Conservation (phyloP, 1,140 invertebrate species). For the Fragariocoptes setiger region DNA sequence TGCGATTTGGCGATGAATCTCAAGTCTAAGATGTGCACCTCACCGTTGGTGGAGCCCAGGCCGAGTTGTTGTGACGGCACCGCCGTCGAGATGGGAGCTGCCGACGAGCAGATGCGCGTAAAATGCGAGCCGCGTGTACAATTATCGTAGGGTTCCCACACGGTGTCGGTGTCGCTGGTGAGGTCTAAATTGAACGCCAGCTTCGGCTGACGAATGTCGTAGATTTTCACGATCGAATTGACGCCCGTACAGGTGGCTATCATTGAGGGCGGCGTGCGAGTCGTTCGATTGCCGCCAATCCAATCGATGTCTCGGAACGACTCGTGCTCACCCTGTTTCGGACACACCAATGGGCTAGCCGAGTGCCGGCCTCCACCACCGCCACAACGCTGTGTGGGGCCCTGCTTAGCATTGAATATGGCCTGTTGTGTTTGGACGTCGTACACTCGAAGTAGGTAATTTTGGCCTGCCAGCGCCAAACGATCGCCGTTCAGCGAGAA, state of each 20-base stretch:
- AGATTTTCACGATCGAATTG: slow-evolving; percentile 6
- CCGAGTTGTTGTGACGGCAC: slow-evolving; percentile 3
- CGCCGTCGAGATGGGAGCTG: not conserved
- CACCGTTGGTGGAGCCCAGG: slow-evolving; percentile 8
- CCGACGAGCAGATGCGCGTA: slow-evolving; percentile 5
- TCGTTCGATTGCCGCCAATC: not conserved
- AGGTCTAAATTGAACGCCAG: slow-evolving; percentile 6
- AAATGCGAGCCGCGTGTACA: slow-evolving; percentile 7
- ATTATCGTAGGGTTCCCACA: slow-evolving; percentile 4
- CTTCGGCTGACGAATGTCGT: slow-evolving; percentile 7
- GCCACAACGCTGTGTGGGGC: no score
- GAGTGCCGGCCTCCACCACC: no score
- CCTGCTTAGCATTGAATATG: slow-evolving; percentile 6
- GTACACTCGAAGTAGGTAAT: slow-evolving; percentile 8
- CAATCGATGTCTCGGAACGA: not conserved
- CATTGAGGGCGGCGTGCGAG: not conserved
- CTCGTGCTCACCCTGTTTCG: not conserved
- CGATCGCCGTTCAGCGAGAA: slow-evolving; percentile 1
- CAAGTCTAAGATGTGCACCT: slow-evolving; percentile 8
- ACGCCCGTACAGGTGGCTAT: slow-evolving; percentile 7
- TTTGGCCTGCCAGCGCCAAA: slow-evolving; percentile 7
- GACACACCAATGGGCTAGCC: not conserved
- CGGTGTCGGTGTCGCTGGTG: not conserved
- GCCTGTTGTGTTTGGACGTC: slow-evolving; percentile 7
- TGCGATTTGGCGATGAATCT: slow-evolving; percentile 5